Percentiles rank a stretch among this genome's conserved stretches.
Evolutionary conservation across 2,797 vertebrate species (phyloP).

Genomic region (Eulemur mongoz): DNA sequence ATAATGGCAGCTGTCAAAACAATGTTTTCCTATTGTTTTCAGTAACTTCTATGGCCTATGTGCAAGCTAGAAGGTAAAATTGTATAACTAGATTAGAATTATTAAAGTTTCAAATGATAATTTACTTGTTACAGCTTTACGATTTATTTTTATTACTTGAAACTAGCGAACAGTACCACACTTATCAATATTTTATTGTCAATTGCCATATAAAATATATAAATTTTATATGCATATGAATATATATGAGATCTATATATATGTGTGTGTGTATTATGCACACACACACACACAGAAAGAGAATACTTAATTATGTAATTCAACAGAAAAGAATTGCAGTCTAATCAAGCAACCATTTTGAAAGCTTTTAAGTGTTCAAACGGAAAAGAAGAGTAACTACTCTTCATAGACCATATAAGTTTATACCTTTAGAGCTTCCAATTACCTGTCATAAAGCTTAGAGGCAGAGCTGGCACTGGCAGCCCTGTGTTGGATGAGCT

Average conservation of each 20-base stretch:
- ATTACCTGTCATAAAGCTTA: constrained; percentile 70
- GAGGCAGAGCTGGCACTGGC: constrained; percentile 32
- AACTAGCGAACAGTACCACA: background rate
- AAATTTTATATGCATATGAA: background rate
- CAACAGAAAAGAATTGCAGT: background rate
- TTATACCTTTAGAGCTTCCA: constrained; percentile 60
- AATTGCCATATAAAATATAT: background rate
- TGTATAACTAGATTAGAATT: constrained; percentile 32
- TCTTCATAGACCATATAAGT: constrained; percentile 66
- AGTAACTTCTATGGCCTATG: constrained; percentile 47
- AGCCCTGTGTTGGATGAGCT: constrained; percentile 61
- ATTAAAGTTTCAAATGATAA: constrained; percentile 13
- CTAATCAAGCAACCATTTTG: constrained; percentile 73
- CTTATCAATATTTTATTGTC: constrained; percentile 1
- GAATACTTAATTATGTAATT: background rate
- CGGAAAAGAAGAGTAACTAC: constrained; percentile 78
- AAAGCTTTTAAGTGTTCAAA: constrained; percentile 73
- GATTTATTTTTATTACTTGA: constrained; percentile 53
- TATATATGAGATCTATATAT: background rate
- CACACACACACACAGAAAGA: accelerated
- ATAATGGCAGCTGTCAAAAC: constrained; percentile 63
- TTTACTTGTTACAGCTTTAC: constrained; percentile 56
- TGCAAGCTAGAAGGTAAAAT: constrained; percentile 31
- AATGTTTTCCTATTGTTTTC: constrained; percentile 57
- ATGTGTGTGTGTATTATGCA: background rate